Evolutionary conservation across 2,797 vertebrate species (phyloP).

Genomic region (Cryptoblepharus egeriae): DNA sequence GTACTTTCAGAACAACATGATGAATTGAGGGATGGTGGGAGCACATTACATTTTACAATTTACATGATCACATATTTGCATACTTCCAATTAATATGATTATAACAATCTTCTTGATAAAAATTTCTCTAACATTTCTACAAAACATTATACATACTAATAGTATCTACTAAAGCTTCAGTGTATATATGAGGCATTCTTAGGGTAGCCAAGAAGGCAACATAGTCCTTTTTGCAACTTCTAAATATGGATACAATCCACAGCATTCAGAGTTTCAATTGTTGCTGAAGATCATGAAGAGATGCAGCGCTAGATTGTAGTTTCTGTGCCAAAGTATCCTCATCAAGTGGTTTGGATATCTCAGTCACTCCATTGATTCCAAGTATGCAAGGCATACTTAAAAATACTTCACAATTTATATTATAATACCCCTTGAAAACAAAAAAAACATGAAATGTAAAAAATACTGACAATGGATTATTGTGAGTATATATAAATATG

Average conservation of each 20-base stretch:
- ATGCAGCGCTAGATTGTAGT: slow-evolving; percentile 82
- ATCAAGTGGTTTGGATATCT: slow-evolving; percentile 78
- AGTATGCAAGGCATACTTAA: slow-evolving; percentile 92
- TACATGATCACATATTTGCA: not conserved
- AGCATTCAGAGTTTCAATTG: slow-evolving; percentile 84
- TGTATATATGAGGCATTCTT: slow-evolving; percentile 32
- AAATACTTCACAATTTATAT: slow-evolving; percentile 87
- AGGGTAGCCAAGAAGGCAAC: not conserved
- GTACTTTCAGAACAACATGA: not conserved
- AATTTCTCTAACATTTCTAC: not conserved
- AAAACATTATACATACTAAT: not conserved
- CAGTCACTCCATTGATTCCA: slow-evolving; percentile 83
- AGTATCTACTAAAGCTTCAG: slow-evolving; percentile 2
- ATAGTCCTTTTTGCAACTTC: slow-evolving; percentile 27
- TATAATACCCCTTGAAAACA: slow-evolving; percentile 71
- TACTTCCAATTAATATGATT: not conserved
- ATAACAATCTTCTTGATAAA: not conserved
- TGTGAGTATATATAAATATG: not conserved
- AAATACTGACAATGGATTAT: not conserved
- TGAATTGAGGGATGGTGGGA: not conserved
- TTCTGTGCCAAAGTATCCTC: slow-evolving; percentile 81
- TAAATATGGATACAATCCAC: slow-evolving; percentile 4
- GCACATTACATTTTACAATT: not conserved
- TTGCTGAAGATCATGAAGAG: slow-evolving; percentile 84
- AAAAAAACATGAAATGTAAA: not conserved